phyloP scores from a whole-genome alignment of 2,888 invertebrate genomes.

The Hydrotaea cyrtoneurina region DNA sequence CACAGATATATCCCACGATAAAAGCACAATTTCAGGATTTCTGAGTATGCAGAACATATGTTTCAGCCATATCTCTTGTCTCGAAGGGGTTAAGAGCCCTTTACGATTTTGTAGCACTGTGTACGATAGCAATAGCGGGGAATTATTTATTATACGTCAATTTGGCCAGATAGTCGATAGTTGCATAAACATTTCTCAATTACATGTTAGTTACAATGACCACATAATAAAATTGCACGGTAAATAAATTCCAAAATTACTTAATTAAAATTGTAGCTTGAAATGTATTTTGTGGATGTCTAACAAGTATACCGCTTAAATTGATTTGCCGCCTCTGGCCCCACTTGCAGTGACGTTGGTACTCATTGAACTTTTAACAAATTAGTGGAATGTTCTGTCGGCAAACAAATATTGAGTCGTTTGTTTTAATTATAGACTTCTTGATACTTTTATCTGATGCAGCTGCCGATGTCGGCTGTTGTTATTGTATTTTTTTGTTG shows the following conservation, averaged over 20 bases:
- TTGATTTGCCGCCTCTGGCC: background rate
- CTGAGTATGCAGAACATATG: too few relatives aligned
- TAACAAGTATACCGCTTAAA: background rate
- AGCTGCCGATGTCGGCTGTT: background rate
- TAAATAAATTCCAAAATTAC: too few relatives aligned
- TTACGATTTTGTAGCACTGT: too few relatives aligned
- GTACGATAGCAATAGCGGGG: too few relatives aligned
- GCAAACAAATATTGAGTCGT: slow-evolving; percentile 7
- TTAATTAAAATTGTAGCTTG: background rate
- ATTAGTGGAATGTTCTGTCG: slow-evolving; percentile 22
- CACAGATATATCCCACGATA: too few relatives aligned
- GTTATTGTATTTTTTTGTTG: background rate
- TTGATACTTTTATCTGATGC: background rate
- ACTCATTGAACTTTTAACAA: slow-evolving; percentile 7
- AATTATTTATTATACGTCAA: too few relatives aligned
- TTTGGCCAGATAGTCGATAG: too few relatives aligned
- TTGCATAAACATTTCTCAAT: background rate
- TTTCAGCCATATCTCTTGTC: too few relatives aligned
- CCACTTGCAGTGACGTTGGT: background rate
- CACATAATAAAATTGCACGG: background rate
- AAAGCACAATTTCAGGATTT: too few relatives aligned
- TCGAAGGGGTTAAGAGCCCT: too few relatives aligned
- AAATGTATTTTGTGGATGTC: background rate
- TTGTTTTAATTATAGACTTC: background rate
- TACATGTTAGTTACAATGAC: background rate